Percentiles rank a stretch among this genome's conserved stretches.
phyloP scores from a whole-genome alignment of 2,113 vertebrate genomes.

The Ammospiza nelsoni region DNA sequence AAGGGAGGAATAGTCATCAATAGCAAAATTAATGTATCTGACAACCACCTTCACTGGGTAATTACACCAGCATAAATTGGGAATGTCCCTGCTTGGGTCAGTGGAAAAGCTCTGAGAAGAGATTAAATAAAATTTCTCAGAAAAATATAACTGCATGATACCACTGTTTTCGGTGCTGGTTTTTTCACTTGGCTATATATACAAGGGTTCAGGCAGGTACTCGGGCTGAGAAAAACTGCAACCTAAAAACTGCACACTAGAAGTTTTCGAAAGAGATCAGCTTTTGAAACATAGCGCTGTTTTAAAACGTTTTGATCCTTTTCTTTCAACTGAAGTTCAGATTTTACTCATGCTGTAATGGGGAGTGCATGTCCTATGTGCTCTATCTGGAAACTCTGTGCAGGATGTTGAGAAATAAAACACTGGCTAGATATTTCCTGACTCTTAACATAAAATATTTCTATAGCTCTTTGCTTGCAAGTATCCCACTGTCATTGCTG shows the following conservation, averaged over 20 bases:
- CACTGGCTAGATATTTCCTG: background rate
- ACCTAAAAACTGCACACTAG: background rate
- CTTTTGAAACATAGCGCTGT: background rate
- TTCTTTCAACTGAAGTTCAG: background rate
- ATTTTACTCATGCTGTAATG: background rate
- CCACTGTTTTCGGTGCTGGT: background rate
- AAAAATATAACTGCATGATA: background rate
- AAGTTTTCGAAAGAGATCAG: background rate
- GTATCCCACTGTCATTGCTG: background rate
- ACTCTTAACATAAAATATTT: background rate
- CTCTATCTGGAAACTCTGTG: background rate
- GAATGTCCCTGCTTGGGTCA: background rate
- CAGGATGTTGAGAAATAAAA: background rate
- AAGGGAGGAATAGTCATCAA: background rate
- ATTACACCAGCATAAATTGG: background rate
- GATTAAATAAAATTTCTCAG: background rate
- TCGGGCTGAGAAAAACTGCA: background rate
- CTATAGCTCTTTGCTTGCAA: constrained; percentile 7
- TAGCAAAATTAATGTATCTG: background rate
- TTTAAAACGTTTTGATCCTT: background rate
- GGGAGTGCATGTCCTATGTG: background rate
- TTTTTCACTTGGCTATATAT: background rate
- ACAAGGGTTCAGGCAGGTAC: background rate
- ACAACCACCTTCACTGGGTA: background rate
- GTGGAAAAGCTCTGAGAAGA: background rate